phyloP scores from a whole-genome alignment of 2,113 vertebrate species.

The Puffinus mauretanicus region DNA sequence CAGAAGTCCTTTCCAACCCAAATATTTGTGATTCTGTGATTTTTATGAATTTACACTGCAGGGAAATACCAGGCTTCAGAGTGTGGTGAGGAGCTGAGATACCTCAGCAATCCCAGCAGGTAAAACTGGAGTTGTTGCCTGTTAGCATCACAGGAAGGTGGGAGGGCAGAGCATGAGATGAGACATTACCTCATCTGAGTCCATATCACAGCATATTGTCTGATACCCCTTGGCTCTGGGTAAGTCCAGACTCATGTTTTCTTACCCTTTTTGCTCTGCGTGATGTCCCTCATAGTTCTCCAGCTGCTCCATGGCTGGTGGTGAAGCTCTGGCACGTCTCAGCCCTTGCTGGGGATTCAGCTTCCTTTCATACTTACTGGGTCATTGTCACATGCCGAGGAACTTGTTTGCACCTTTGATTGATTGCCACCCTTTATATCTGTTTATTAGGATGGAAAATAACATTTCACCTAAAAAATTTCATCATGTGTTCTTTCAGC shows the following conservation, averaged over 20 bases:
- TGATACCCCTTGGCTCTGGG: background rate
- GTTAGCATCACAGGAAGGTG: background rate
- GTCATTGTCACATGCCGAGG: background rate
- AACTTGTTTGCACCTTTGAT: slow-evolving; percentile 4
- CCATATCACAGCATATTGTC: background rate
- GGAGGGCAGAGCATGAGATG: background rate
- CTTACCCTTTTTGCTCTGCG: background rate
- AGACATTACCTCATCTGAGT: background rate
- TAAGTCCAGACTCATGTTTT: background rate
- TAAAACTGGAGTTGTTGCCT: background rate
- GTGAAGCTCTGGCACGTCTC: background rate
- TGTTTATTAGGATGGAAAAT: slow-evolving; percentile 30
- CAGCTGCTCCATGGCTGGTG: background rate
- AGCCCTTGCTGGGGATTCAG: background rate
- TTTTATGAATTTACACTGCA: background rate
- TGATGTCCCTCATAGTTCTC: background rate
- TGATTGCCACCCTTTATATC: background rate
- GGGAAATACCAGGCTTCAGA: background rate
- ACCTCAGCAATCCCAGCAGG: background rate
- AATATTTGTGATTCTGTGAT: background rate
- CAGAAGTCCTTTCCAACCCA: background rate
- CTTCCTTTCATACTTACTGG: background rate
- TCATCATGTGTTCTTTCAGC: slow-evolving; percentile 7
- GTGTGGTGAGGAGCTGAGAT: background rate
- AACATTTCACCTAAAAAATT: slow-evolving; percentile 23